Conservation (phyloP, 23 tunicate species). For the Aplidium turbinatum region DNA sequence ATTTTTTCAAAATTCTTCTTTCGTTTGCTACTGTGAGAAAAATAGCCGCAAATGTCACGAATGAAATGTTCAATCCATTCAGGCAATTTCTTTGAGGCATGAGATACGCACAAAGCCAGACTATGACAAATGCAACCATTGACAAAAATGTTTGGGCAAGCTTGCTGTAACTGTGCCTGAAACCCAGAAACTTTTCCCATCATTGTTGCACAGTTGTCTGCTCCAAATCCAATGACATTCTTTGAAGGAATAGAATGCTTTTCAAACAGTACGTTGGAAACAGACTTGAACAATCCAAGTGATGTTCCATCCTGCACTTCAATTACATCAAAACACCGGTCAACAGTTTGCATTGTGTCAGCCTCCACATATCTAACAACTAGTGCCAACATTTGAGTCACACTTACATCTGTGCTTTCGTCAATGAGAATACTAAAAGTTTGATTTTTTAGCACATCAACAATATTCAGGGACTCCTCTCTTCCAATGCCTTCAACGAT, state of each 20-base stretch:
- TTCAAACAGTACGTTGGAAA: constrained; percentile 23
- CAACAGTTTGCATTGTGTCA: constrained; percentile 26
- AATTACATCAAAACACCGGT: constrained; percentile 17
- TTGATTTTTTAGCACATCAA: constrained; percentile 28
- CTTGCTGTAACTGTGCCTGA: constrained; percentile 12
- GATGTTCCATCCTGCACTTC: constrained; percentile 24
- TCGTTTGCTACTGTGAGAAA: constrained; percentile 18
- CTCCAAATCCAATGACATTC: constrained; percentile 18
- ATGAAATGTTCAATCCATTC: constrained; percentile 20
- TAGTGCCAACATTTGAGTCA: constrained; percentile 22
- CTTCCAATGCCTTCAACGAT: constrained; percentile 23
- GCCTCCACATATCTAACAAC: constrained; percentile 25
- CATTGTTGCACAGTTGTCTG: constrained; percentile 29
- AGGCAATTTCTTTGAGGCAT: constrained; percentile 22
- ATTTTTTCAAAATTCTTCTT: constrained; percentile 22
- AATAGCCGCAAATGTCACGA: constrained; percentile 26
- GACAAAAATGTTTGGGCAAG: constrained; percentile 25
- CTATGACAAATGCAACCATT: constrained; percentile 29
- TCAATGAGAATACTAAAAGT: constrained; percentile 8
- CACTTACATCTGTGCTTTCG: constrained; percentile 31
- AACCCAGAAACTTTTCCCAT: constrained; percentile 30
- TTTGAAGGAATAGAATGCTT: constrained; percentile 23
- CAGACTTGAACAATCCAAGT: constrained; percentile 14
- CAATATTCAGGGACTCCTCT: constrained; percentile 22
- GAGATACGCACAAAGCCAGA: constrained; percentile 17